Conservation (phyloP, 2,113 vertebrate species). For the Halichoerus grypus region DNA sequence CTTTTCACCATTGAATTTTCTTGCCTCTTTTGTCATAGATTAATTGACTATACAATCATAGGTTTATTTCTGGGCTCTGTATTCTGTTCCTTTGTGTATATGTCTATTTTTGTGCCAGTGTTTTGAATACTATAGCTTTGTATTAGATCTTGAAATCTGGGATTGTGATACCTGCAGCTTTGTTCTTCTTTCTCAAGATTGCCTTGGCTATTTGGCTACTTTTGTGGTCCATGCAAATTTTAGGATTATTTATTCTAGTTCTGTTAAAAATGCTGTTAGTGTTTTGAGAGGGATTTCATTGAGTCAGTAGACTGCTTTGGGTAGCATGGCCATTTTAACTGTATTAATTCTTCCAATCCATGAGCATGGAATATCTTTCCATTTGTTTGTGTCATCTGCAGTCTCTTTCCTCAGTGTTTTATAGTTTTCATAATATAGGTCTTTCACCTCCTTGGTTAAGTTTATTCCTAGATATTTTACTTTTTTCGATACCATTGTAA, state of each 20-base stretch:
- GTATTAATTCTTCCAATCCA: not conserved
- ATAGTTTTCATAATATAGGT: not conserved
- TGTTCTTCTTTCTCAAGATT: not conserved
- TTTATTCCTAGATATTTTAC: not conserved
- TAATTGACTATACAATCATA: not conserved
- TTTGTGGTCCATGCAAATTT: not conserved
- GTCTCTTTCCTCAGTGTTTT: not conserved
- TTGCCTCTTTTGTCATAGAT: not conserved
- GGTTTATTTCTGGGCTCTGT: not conserved
- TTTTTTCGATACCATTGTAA: not conserved
- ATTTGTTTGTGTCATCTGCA: not conserved
- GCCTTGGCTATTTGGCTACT: not conserved
- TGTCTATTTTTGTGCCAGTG: not conserved
- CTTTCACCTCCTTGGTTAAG: not conserved
- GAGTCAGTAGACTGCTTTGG: not conserved
- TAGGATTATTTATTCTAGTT: not conserved
- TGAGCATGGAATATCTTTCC: not conserved
- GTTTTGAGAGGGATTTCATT: not conserved
- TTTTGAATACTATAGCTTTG: not conserved
- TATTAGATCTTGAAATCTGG: not conserved
- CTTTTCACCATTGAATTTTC: not conserved
- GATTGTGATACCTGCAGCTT: not conserved
- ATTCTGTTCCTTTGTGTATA: not conserved
- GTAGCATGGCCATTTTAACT: not conserved
- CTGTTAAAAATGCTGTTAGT: not conserved